phyloP scores from a whole-genome alignment of 2,888 invertebrate species.

The Galerucella calmariensis region DNA sequence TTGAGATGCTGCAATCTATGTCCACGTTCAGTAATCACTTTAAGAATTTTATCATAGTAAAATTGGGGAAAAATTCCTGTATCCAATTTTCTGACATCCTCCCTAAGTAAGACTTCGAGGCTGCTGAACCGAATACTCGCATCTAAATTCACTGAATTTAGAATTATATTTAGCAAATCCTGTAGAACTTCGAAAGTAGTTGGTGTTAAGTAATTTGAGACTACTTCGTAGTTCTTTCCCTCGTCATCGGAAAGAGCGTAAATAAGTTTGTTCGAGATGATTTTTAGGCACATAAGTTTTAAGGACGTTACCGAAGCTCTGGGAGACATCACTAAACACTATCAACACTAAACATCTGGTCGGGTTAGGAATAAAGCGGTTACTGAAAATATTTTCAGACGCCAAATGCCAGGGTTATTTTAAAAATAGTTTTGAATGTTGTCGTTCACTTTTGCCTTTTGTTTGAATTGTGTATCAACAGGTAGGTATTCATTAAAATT shows the following conservation, averaged over 20 bases:
- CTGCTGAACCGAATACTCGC: constrained; percentile 76
- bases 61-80: constrained; percentile 78
- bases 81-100: constrained; percentile 73
- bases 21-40: constrained; percentile 74
- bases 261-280: constrained; percentile 72
- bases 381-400: constrained; percentile 9
- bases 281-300: constrained; percentile 71
- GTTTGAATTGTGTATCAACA: not conserved
- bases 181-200: constrained; percentile 77
- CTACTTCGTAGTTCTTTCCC: constrained; percentile 66
- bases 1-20: constrained; percentile 72
- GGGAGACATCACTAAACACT: constrained; percentile 74
- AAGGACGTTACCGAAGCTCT: constrained; percentile 71
- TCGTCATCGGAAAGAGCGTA: constrained; percentile 73
- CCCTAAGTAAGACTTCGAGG: constrained; percentile 73
- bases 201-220: constrained; percentile 56
- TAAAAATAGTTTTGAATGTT: constrained; percentile 6
- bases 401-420: constrained; percentile 12
- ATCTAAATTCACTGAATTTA: constrained; percentile 74
- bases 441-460: not conserved
- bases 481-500: not conserved
- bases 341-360: constrained; percentile 12
- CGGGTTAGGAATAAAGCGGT: constrained; percentile 6
- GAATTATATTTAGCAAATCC: constrained; percentile 74
- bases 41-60: constrained; percentile 77